Evolutionary conservation across 2,113 vertebrate genomes (phyloP).

Genomic region (Vicugna pacos): DNA sequence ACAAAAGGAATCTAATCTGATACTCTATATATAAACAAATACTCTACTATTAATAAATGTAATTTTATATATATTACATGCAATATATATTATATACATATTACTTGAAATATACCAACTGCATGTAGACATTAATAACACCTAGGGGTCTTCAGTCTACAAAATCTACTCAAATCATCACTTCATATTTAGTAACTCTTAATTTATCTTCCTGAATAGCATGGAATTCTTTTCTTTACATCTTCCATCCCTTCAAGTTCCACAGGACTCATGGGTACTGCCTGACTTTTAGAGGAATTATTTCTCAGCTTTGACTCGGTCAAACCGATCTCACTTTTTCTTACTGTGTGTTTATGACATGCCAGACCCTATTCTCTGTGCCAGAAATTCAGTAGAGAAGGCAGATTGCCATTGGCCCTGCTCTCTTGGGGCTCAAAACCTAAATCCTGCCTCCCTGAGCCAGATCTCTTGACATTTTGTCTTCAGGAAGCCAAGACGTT

Average conservation of each 20-base stretch:
- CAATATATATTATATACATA: not conserved
- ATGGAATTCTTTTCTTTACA: not conserved
- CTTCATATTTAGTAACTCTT: not conserved
- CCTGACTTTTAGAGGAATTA: not conserved
- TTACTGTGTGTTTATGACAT: not conserved
- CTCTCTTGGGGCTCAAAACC: not conserved
- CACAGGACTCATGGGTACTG: not conserved
- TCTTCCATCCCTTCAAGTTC: not conserved
- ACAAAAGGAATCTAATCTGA: not conserved
- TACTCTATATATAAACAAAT: not conserved
- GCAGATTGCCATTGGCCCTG: not conserved
- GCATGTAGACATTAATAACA: not conserved
- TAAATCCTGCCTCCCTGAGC: not conserved
- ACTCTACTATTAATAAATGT: not conserved
- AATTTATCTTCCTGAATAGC: not conserved
- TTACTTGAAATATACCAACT: not conserved
- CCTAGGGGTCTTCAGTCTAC: not conserved
- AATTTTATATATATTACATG: not conserved
- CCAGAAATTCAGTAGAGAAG: not conserved
- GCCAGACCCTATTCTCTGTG: not conserved
- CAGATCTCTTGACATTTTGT: not conserved
- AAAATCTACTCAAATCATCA: not conserved
- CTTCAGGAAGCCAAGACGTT: not conserved
- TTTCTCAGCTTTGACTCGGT: not conserved
- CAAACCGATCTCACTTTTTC: not conserved